These are phyloP conservation scores for Hipparchia semele DNA, from an alignment of 2,888 invertebrate genomes.

Conservation along the genomic window DNA sequence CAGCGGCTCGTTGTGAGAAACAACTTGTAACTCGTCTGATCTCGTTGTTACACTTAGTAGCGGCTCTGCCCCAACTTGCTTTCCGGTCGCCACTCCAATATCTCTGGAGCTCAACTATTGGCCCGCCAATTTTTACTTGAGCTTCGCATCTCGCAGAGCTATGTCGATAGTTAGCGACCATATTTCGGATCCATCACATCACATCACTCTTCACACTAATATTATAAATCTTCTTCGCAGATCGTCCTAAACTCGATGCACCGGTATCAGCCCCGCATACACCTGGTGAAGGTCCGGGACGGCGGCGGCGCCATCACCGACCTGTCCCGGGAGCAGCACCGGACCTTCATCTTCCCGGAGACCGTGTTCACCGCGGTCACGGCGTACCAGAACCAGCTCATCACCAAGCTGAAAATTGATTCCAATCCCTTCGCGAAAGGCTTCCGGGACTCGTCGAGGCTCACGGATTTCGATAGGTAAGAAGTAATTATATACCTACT, in stretches of 20 bases:
- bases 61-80: too few species aligned
- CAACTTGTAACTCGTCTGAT: too few species aligned
- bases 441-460: slow-evolving; percentile 96
- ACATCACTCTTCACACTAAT: too few species aligned
- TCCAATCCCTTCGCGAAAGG: slow-evolving; percentile 99
- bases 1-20: too few species aligned
- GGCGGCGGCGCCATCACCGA: slow-evolving; percentile 90
- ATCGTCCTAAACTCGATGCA: slow-evolving; percentile 99
- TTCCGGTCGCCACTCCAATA: too few species aligned
- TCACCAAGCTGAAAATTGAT: slow-evolving; percentile 98
- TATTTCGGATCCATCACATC: too few species aligned
- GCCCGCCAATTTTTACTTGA: too few species aligned
- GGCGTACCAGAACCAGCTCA: slow-evolving; percentile 99
- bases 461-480: slow-evolving; percentile 96
- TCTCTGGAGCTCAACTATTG: too few species aligned
- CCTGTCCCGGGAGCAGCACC: slow-evolving; percentile 94
- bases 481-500: slow-evolving; percentile 34
- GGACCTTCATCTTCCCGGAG: slow-evolving; percentile 98
- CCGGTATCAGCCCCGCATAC: slow-evolving; percentile 98
- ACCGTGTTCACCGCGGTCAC: slow-evolving; percentile 99
- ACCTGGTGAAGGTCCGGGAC: slow-evolving; percentile 90
- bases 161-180: too few species aligned
- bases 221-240: slow-evolving; percentile 78
- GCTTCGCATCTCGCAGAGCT: too few species aligned
- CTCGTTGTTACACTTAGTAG: too few species aligned